Base-by-base conservation (phyloP, 2,113 vertebrate genomes). In the Bujurquina vittata region DNA sequence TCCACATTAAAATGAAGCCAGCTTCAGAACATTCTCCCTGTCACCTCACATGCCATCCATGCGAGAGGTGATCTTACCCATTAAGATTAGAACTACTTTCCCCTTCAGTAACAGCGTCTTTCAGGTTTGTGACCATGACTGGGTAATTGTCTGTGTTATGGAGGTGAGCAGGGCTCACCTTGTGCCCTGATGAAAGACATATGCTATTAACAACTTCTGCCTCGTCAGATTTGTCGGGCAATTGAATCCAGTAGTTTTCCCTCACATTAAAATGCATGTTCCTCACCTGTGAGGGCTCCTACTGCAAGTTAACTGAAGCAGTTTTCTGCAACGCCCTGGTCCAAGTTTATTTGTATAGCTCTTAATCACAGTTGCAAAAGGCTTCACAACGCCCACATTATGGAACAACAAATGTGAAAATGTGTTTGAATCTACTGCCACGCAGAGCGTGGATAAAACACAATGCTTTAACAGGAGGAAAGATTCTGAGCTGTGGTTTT, bases 101-200 rank as follows among this genome's bases (percentile, higher is more conserved):
- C 60, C 81, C 69, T 67, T 79, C 65, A 58, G 63, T 49, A 33
- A 79, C 79, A 59, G 31, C 79, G 33, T 81, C 84, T 84, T 74
- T 65, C 79, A 89, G 80, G 33, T 80, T 73, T 79, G 81, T 88
- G 83, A 84, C 76, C 81, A 84, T 81, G 83, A 84, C 79, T 46
- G 55, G 75, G 61, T 79, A 87, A 89, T 75, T 63, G 84, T 73
- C 72, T 80, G 84, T 79, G 67, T 87, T 67, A 73, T 78, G 77
- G 75, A 75, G 77, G 81, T 52, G 74, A 84, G 79, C 54, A 14
- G 29, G 31, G 35, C 65, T 76, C 75, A 77, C 52, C 69, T 78
- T 78, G 56, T 33, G 73, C 40, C 75, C 61, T 23, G 57, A 72
- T 72, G 15, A 82, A 82, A 81, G 82, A 73, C 80, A 61, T 57